Conservation (phyloP, 2,797 vertebrate species). For the Acanthis flammea region DNA sequence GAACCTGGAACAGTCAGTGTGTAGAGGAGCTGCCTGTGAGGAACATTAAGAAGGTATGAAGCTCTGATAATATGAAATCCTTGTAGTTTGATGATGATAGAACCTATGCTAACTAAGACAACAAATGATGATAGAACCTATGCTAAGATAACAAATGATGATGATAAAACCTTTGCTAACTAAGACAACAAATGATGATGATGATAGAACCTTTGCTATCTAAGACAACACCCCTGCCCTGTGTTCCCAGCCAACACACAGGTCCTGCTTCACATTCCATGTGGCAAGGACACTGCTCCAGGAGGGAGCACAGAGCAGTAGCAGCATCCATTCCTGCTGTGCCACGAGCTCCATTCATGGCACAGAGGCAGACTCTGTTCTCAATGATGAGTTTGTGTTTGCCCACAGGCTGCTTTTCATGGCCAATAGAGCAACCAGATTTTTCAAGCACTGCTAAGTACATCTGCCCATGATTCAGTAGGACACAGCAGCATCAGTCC, state of each 20-base stretch:
- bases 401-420: background rate
- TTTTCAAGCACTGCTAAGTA: background rate
- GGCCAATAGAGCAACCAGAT: background rate
- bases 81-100: no score
- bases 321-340: background rate
- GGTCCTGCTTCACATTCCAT: rapidly evolving
- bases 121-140: no score
- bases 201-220: no score
- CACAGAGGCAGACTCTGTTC: background rate
- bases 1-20: no score
- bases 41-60: no score
- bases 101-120: no score
- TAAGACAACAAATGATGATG: no score
- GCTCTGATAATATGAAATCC: no score
- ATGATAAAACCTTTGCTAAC: no score
- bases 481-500: background rate
- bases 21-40: no score
- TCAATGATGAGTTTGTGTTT: background rate
- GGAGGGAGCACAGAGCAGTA: background rate
- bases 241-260: rapidly evolving
- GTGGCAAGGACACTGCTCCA: background rate
- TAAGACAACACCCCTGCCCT: no score
- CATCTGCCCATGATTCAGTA: rapidly evolving
- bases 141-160: no score
- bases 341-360: background rate